Conservation (phyloP, 37 sponge, comb jelly and placozoan genomes). For the Crambe crambe region DNA sequence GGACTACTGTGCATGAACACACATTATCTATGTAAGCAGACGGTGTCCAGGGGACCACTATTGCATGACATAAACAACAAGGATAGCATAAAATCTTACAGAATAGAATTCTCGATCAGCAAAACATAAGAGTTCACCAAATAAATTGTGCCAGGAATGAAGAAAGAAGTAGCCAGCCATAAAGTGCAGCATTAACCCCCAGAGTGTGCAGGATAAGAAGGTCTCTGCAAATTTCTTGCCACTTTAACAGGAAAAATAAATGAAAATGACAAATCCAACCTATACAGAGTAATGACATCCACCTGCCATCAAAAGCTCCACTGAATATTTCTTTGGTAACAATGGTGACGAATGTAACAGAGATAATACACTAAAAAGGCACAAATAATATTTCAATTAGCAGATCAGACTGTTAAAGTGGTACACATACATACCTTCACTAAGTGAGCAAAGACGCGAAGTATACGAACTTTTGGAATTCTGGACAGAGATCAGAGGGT, state of each 20-base stretch:
- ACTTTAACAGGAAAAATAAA: neutral
- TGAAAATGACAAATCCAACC: neutral
- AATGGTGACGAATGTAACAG: constrained; percentile 40
- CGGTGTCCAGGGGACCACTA: too few species aligned
- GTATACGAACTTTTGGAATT: constrained; percentile 8
- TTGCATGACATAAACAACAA: too few species aligned
- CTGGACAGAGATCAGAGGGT: neutral
- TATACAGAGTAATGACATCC: too few species aligned
- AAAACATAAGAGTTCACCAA: constrained; percentile 77
- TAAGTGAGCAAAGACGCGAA: constrained; percentile 30
- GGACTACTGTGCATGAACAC: too few species aligned
- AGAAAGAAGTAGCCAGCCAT: constrained; percentile 86
- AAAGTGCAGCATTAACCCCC: constrained; percentile 66
- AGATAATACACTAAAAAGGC: constrained; percentile 37
- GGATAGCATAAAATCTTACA: too few species aligned
- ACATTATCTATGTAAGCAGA: too few species aligned
- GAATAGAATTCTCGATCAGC: constrained; percentile 89
- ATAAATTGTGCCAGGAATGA: constrained; percentile 79
- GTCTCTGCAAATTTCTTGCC: constrained; percentile 15
- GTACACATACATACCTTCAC: constrained; percentile 25
- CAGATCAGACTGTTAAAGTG: neutral
- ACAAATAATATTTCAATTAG: neutral
- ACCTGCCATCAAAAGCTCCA: constrained; percentile 4
- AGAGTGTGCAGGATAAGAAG: constrained; percentile 53
- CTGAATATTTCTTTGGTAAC: constrained; percentile 48